Conservation (phyloP, 2,888 invertebrate genomes). For the Gibbula magus region DNA sequence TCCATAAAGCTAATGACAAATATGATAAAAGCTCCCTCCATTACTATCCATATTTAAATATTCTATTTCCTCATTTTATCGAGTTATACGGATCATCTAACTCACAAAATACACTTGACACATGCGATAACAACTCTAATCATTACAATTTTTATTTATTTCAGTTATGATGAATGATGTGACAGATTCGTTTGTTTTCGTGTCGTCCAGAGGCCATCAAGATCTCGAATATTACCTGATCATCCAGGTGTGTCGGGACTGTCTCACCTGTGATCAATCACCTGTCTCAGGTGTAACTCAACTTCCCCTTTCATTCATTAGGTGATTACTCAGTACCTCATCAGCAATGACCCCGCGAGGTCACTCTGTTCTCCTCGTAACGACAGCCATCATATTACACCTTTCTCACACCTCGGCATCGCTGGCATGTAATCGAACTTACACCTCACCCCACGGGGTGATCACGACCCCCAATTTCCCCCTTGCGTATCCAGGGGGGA, state of each 20-base stretch:
- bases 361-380: not conserved
- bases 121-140: too few relatives aligned
- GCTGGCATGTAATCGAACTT: not conserved
- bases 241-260: not conserved
- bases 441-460: not conserved
- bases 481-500: constrained; percentile 4
- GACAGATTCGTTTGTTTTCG: too few relatives aligned
- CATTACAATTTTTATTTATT: too few relatives aligned
- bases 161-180: too few relatives aligned
- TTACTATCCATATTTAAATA: too few relatives aligned
- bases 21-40: too few relatives aligned
- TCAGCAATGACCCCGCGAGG: not conserved
- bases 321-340: not conserved
- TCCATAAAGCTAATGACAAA: too few relatives aligned
- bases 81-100: too few relatives aligned
- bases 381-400: not conserved
- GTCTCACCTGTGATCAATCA: constrained; percentile 4
- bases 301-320: constrained; percentile 6
- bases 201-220: too few relatives aligned
- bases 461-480: constrained; percentile 15
- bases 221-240: not conserved
- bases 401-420: not conserved
- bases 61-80: too few relatives aligned
- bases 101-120: too few relatives aligned
- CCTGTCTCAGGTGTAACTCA: not conserved